Evolutionary conservation across 2,797 vertebrate species (phyloP), one percentile per base, ranked within the genome.

Genomic region (Arremon aurantiirostris): DNA sequence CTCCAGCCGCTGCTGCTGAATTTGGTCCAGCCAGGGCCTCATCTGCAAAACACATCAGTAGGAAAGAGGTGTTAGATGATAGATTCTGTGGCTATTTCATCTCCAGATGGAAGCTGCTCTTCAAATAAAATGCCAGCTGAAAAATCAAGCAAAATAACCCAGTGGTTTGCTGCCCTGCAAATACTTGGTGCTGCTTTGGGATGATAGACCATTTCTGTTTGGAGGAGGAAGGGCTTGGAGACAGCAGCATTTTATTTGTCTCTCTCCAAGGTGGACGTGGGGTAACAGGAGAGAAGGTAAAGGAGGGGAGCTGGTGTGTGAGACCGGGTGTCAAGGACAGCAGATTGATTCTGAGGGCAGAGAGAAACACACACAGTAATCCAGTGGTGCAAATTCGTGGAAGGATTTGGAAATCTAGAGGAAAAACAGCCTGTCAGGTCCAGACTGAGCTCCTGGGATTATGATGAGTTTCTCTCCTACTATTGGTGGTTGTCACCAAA

Each of bases 401-500:
- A 82, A 15, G 6, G 34, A 9, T 32, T 82, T 85, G 78, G 64
- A 82, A 92, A 93, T 70, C n/a, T 64, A 44, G 46, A 77, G 42
- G n/a, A 44, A 73, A 83, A 94, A 11, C 55, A 94, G 34, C 44
- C 55, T 39, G 37, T 63, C 66, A 41, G 37, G 91, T 88, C 71
- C 56, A 5, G 17, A 3, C 49, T 50, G 66, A 83, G 53, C 28
- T 94, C 80, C 70, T 68, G 73, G 64, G 91, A 91, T 60, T 84
- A n/a, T 66, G 52, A 79, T 7, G 60, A 89, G 82, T 84, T 94
- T 93, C 70, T 68, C 56, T 77, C 35, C 79, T 90, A 18, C 91
- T 90, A 61, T 82, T 93, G 85, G 86, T 82, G 93, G 82, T 94
- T 95, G 91, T 79, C 89, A 83, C 93, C 87, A 94, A 88, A 93